These are phyloP conservation scores for Erythrocercus mccallii DNA, from an alignment of 2,113 vertebrate genomes.

Conservation along the genomic window DNA sequence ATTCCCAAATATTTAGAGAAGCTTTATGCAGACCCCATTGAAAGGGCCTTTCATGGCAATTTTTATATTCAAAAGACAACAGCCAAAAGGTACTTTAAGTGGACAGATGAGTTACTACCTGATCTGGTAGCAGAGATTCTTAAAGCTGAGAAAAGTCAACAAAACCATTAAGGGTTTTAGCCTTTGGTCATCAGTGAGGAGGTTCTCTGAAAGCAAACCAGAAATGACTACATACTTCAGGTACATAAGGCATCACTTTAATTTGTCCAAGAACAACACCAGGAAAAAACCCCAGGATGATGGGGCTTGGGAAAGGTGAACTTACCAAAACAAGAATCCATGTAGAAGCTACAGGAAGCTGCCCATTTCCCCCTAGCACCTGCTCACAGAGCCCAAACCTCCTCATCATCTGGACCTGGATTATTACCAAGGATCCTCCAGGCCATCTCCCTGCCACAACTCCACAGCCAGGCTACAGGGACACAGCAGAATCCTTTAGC, in stretches of 20 bases:
- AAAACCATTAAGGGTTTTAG: not conserved
- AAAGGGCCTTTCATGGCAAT: not conserved
- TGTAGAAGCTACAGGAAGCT: not conserved
- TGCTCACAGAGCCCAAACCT: not conserved
- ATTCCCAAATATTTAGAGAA: not conserved
- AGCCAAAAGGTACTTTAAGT: not conserved
- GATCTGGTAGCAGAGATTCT: not conserved
- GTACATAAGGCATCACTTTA: not conserved
- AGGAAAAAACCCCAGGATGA: rapidly evolving
- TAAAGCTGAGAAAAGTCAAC: not conserved
- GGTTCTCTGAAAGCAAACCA: not conserved
- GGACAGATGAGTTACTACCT: not conserved
- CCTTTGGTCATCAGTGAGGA: not conserved
- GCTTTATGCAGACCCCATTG: not conserved
- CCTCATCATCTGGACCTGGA: rapidly evolving
- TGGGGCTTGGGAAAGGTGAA: not conserved
- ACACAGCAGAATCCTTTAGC: not conserved
- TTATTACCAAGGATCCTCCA: not conserved
- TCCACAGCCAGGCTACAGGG: not conserved
- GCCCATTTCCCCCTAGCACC: not conserved
- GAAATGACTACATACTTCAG: not conserved
- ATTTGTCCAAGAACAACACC: not conserved
- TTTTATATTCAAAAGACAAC: not conserved
- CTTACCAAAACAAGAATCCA: not conserved
- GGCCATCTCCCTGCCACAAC: rapidly evolving